Percentiles rank a stretch among this genome's conserved stretches.
These are phyloP conservation scores for Ceyx cyanopectus DNA, from an alignment of 2,113 vertebrate species.

Conservation along the genomic window DNA sequence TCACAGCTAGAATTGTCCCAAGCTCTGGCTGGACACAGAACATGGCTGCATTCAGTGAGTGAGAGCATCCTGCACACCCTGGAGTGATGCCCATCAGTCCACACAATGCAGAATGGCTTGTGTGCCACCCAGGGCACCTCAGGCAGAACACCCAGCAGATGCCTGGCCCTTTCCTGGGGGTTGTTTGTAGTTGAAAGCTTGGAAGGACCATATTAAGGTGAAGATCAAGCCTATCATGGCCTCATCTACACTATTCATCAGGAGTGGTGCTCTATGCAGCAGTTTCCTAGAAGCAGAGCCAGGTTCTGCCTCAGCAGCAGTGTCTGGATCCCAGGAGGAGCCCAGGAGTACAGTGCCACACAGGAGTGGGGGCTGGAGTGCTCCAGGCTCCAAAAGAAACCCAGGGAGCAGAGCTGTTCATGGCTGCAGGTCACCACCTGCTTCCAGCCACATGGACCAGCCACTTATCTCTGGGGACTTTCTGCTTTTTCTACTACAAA, in stretches of 20 bases:
- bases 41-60: neutral
- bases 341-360: rapidly evolving
- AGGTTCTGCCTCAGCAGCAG: neutral
- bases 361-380: neutral
- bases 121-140: neutral
- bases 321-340: neutral
- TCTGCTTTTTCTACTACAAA: neutral
- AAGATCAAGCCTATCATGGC: neutral
- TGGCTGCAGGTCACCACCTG: neutral
- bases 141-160: no score
- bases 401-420: rapidly evolving
- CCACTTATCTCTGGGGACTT: rapidly evolving
- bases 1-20: neutral
- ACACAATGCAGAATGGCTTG: rapidly evolving
- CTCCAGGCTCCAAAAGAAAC: neutral
- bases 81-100: no score
- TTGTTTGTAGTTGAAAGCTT: neutral
- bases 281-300: neutral
- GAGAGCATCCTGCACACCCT: neutral
- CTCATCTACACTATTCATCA: neutral
- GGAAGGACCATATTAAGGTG: neutral
- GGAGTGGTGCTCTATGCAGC: neutral
- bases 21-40: no score
- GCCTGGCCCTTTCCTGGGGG: no score
- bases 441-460: neutral